phyloP scores from a whole-genome alignment of 2,113 vertebrate genomes.

The Engystomops pustulosus region DNA sequence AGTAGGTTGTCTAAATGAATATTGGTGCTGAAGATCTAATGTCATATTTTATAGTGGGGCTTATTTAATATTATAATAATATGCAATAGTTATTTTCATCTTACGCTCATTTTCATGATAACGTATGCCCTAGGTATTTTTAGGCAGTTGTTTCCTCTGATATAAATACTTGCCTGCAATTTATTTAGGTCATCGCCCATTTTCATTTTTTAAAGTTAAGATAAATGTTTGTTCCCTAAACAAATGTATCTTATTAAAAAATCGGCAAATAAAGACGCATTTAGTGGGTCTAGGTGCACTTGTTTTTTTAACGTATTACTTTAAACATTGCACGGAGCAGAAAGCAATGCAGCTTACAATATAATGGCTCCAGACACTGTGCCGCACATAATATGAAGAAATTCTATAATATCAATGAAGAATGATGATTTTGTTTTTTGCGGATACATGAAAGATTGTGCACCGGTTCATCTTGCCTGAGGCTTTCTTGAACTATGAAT shows the following conservation, averaged over 20 bases:
- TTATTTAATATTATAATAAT: not conserved
- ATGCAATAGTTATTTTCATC: not conserved
- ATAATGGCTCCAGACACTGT: constrained; percentile 22
- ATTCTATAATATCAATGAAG: constrained; percentile 45
- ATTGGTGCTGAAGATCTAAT: too few species aligned
- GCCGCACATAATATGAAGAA: constrained; percentile 9
- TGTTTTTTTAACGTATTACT: constrained; percentile 7
- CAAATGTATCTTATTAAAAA: not conserved
- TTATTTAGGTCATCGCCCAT: not conserved
- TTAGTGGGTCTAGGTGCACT: not conserved
- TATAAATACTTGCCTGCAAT: not conserved
- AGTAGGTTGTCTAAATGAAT: too few species aligned
- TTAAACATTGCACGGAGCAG: not conserved
- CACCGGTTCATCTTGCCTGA: constrained; percentile 35
- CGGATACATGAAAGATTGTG: constrained; percentile 30
- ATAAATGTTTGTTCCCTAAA: not conserved
- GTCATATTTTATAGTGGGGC: too few species aligned
- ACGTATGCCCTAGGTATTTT: not conserved
- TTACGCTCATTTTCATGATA: not conserved
- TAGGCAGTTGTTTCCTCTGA: not conserved
- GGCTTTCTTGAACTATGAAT: constrained; percentile 52
- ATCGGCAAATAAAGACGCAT: not conserved
- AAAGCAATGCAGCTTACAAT: not conserved
- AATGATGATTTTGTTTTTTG: constrained; percentile 46
- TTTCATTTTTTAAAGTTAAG: not conserved